Conservation (phyloP, 2,797 vertebrate genomes). For the Myotis planiceps region DNA sequence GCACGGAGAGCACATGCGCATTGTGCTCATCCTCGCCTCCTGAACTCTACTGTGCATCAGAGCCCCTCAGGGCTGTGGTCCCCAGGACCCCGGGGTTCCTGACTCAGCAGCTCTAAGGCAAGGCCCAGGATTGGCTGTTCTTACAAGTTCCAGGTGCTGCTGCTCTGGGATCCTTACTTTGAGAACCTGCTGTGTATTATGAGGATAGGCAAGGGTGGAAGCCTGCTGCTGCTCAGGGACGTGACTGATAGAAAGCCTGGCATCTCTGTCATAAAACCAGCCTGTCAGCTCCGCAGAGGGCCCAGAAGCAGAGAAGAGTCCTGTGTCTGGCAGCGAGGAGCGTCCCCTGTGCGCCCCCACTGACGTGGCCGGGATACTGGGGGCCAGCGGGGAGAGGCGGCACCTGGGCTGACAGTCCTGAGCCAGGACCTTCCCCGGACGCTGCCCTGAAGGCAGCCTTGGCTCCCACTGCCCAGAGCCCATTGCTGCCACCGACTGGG, state of each 20-base stretch:
- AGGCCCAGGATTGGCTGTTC: not conserved
- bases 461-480: not conserved
- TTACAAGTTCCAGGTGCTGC: not conserved
- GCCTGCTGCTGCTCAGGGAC: not conserved
- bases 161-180: not conserved
- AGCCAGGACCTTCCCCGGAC: not conserved
- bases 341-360: accelerated
- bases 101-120: not conserved
- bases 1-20: not conserved
- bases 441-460: too few species aligned
- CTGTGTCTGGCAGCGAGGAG: too few species aligned
- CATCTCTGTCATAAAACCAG: not conserved
- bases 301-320: not conserved
- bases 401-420: not conserved
- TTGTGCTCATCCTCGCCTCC: not conserved
- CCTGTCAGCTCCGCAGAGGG: too few species aligned
- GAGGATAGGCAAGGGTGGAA: not conserved
- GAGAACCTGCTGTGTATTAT: not conserved
- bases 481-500: not conserved
- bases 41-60: too few species aligned
- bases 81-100: not conserved
- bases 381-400: not conserved
- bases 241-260: not conserved
- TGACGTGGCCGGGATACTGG: accelerated
- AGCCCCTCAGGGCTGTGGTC: too few species aligned